Base-by-base conservation (phyloP, 2,113 vertebrate genomes). In the Hymenochirus boettgeri region DNA sequence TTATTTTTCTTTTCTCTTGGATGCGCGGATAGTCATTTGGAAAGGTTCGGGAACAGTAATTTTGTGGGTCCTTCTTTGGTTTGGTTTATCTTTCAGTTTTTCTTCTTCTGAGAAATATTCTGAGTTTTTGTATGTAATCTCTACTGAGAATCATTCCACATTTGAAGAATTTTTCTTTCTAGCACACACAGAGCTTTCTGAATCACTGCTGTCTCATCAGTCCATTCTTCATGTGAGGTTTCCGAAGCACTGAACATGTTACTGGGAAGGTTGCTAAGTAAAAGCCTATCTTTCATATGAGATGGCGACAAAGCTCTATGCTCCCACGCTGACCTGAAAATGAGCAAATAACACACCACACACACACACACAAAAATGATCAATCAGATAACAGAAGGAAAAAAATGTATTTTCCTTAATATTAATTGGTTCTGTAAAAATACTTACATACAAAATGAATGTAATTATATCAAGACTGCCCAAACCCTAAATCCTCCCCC, bases 1-100 rank as follows among this genome's bases (percentile, higher is more conserved):
- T 83, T 85, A 7, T 73, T 80, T n/a, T 59, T 83, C 82, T 23
- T 75, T 88, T 59, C 79, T 86, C 65, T 85, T 89, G 0, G 81
- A 80, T 75, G 98, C 94, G 5, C 96, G 83, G 29, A 94, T 63
- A 1, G 76, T 97, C 96, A 99, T 98, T 37, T 88, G 86, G 75
- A 98, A 99, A 11, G 96, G 96, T 48, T 82, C 77, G 1, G 95
- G 95, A 19, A 96, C 48, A 0, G 96, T 98, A 21, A 89, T 46
- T 29, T 51, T 85, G 55, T 85, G 90, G 17, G 75, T 83, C 88
- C 88, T 80, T 0, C 22, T 70, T 65, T 88, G 88, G 18, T 83
- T 85, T 42, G 70, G 65, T 6, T 72, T 62, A 1, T 65, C 58
- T 61, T 58, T 73, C 27, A 73, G 55, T 0, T 80, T 84, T 22